Evolutionary conservation across 2,888 invertebrate genomes (phyloP), one percentile per base, ranked within the genome.

Genomic region (Hipparchia sbordonii): DNA sequence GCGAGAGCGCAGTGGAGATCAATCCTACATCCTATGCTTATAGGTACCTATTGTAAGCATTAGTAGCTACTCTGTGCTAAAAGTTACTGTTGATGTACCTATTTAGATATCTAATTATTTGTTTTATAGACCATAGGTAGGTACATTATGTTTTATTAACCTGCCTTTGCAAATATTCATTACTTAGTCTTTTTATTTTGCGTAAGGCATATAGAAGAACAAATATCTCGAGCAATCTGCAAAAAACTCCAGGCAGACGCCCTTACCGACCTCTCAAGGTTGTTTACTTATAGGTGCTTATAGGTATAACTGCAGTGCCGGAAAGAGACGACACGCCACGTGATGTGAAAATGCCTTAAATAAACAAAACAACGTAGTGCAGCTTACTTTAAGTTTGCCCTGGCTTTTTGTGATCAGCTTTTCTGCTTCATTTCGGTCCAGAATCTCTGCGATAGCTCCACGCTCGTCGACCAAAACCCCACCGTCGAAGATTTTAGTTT

Each of bases 391-490:
- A 80, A 95, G 91, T 72, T 94, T 91, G 78, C 91, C 92, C 73
- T 87, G 88, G 77, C 82, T 88, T 76, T 93, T 91, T 54, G 91
- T 83, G 77, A 93, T 84, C 39, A 94, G 83, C 83, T 90, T 87
- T 23, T 94, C 87, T 70, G 93, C 92, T 79, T 94, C 90, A 9
- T 88, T 81, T 60, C 90, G 89, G 54, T 86, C 89, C 4, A 96
- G 81, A 54, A 96, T 86, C 79, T 90, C 85, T 76, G 91, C 85
- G 77, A 96, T 96, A 78, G 93, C 92, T 13, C 96, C 96, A 82
- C 94, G 87, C 74, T 92, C 88, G 69, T 93, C 87, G 39, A 96
- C 95, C 54, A 96, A 85, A 76, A 96, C 94, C 46, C 95, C 95
- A 60, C 95, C 96, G 74, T 95, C 92, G 13, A 92, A 82, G 67